These are phyloP conservation scores for Parascotia fuliginaria DNA, from an alignment of 2,888 invertebrate species.

Conservation along the genomic window DNA sequence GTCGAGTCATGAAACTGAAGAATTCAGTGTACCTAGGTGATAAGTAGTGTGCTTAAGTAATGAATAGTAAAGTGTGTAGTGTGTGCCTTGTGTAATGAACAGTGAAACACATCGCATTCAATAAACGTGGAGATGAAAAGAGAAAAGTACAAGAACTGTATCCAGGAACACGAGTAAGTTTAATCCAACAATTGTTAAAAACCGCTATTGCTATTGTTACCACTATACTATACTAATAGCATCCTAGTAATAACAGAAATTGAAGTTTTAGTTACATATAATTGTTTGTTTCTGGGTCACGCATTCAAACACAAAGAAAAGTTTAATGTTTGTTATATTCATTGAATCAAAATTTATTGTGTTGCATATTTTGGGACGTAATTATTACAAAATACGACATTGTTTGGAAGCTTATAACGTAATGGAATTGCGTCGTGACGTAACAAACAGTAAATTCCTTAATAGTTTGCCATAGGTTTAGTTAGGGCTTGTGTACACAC, in stretches of 20 bases:
- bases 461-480: not conserved
- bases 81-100: slow-evolving; percentile 67
- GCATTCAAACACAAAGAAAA: slow-evolving; percentile 35
- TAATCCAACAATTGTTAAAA: not conserved
- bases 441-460: slow-evolving; percentile 17
- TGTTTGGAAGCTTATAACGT: slow-evolving; percentile 44
- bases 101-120: slow-evolving; percentile 59
- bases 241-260: slow-evolving; percentile 17
- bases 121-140: slow-evolving; percentile 82
- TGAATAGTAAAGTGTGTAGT: slow-evolving; percentile 45
- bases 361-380: slow-evolving; percentile 33
- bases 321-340: slow-evolving; percentile 38
- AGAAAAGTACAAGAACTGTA: slow-evolving; percentile 79
- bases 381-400: slow-evolving; percentile 46
- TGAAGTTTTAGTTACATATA: slow-evolving; percentile 21
- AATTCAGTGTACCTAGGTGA: slow-evolving; percentile 48
- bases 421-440: slow-evolving; percentile 31
- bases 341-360: slow-evolving; percentile 43
- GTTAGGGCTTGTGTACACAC: not conserved
- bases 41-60: slow-evolving; percentile 57
- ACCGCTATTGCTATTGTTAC: too few relatives aligned
- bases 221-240: too few relatives aligned
- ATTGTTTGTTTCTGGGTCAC: slow-evolving; percentile 37
- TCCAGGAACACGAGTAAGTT: slow-evolving; percentile 69
- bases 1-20: slow-evolving; percentile 49